Base-by-base conservation (phyloP, 2,888 invertebrate genomes). In the Penaeus monodon region DNA sequence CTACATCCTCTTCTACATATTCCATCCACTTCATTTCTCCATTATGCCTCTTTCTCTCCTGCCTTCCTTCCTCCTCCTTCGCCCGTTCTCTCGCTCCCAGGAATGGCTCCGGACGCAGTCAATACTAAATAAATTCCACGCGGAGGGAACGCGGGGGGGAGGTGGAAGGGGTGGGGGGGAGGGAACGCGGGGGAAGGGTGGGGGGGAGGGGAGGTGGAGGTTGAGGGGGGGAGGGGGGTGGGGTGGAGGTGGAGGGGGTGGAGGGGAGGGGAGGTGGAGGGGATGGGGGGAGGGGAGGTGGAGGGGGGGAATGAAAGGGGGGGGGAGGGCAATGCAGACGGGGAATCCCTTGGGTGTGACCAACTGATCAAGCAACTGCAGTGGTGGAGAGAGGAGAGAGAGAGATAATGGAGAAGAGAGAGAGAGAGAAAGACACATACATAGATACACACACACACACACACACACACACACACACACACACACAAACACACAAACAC, bases 321-420 rank as follows among this genome's bases (percentile, higher is more conserved):
- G 68, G 68, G 20, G 70, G 70, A 22, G 70, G 70, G 14, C 27
- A 68, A 68, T 12, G 70, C n/a, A 68, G 70, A 22, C n/a, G 70
- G 29, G 70, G 70, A 68, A 10, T n/a, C 27, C 27, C 79, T 64
- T 12, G 64, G 63, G 79, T 57, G 33, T 38, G 70, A 68, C n/a
- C 27, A 68, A 29, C 27, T n/a, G n/a, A 68, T 68, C 27, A 68
- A 68, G 70, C n/a, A 68, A 68, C n/a, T 68, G 70, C n/a, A 68
- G 17, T 12, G 70, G 29, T 12, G 70, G 70, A 29, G 70, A 68
- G 70, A 29, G 29, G 2, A 29, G 29, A 68, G 70, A 68, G 70
- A 29, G 29, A 22, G 24, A 10, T 14, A 17, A n/a, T 1, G 70
- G 17, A 17, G 8, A 10, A 68, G 10, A 29, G 29, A 68, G 29